phyloP scores from a whole-genome alignment of 2,113 vertebrate genomes.

The Malaclemys terrapin region DNA sequence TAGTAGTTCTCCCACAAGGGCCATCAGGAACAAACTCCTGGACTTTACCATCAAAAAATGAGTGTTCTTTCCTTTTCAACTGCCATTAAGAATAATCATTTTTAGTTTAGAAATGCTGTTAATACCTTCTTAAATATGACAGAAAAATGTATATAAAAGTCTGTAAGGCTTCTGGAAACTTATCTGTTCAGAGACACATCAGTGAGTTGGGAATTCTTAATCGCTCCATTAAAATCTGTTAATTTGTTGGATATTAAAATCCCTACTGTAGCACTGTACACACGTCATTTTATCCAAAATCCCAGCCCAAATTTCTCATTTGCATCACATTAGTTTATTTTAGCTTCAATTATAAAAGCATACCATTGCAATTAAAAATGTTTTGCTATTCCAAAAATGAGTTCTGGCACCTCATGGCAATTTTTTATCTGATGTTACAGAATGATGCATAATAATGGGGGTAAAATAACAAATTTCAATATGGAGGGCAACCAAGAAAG shows the following conservation, averaged over 20 bases:
- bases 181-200: neutral
- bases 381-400: slow-evolving; percentile 22
- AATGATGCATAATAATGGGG: neutral
- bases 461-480: neutral
- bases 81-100: neutral
- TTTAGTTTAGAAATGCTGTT: neutral
- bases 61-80: slow-evolving; percentile 4
- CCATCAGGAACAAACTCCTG: neutral
- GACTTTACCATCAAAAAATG: neutral
- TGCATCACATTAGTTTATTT: slow-evolving; percentile 40
- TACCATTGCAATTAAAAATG: slow-evolving; percentile 13
- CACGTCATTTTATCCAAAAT: neutral
- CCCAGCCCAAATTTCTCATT: slow-evolving; percentile 15
- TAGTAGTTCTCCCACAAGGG: neutral
- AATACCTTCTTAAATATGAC: neutral
- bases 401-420: neutral
- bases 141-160: neutral
- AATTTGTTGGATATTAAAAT: slow-evolving; percentile 9
- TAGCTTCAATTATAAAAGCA: slow-evolving; percentile 39
- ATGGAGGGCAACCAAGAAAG: neutral
- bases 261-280: neutral
- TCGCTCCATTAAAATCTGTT: neutral
- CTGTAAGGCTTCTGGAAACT: neutral
- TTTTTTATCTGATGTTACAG: neutral
- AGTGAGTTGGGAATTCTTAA: neutral